Evolutionary conservation across 2,113 vertebrate genomes (phyloP), one percentile per base, ranked within the genome.

Genomic region (Rynchops niger): DNA sequence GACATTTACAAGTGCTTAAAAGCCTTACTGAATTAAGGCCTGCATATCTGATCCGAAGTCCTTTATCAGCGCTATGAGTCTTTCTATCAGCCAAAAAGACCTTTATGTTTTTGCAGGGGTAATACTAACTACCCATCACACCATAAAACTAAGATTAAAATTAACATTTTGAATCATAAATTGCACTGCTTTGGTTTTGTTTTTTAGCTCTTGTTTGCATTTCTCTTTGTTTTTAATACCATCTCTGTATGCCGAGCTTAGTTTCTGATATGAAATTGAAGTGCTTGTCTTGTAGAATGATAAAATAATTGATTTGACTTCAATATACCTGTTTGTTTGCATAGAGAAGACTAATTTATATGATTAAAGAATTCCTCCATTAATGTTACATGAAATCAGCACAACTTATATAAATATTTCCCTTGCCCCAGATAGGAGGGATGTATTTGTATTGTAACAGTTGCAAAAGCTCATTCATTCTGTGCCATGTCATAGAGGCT

Each of bases 291-390:
- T 59, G 19, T 45, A 63, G 77, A 93, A 90, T 76, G 34, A 62
- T 40, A 84, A 85, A 90, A 63, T 66, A 71, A 67, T 95, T 88
- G 20, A 74, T 96, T 95, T 95, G 3, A 65, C 72, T 92, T 92
- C 55, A 40, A 26, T 91, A 25, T 70, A 47, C 43, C 22, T 56
- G 9, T 85, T 92, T 86, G 34, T 85, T 95, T 97, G 40, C 55
- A 91, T 19, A 91, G 34, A 93, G 49, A 94, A 93, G 52, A 45
- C 15, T 71, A 36, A 73, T 74, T 92, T 86, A 55, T 74, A 26
- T 84, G 26, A 62, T 88, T 84, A 84, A 88, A 92, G 45, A 71
- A 82, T 93, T 93, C 13, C 1, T 21, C 52, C n/a, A 56, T 52
- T n/a, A 82, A 66, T 80, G 20, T 82, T 90, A 88, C 47, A 92